Conservation (phyloP, 1,140 invertebrate genomes). For the Mamestra configurata region DNA sequence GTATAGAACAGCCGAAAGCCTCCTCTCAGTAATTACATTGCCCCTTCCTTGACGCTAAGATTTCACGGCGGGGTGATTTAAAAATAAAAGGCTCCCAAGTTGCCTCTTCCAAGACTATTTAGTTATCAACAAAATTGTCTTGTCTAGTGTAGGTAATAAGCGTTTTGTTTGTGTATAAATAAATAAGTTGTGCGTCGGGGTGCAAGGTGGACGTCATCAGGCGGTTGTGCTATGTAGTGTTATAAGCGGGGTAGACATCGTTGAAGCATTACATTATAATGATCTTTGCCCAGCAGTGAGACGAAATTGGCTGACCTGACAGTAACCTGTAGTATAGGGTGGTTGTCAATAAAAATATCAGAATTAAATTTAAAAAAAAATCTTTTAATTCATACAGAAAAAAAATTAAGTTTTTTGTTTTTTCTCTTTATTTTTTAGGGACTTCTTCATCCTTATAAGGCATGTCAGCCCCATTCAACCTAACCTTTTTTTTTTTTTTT, state of each 20-base stretch:
- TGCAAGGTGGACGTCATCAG: not conserved
- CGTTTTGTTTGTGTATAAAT: constrained; percentile 37
- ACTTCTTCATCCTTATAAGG: too few species aligned
- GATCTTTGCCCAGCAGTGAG: too few species aligned
- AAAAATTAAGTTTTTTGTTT: too few species aligned
- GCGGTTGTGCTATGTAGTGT: not conserved
- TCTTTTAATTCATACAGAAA: too few species aligned
- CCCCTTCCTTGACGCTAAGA: constrained; percentile 39
- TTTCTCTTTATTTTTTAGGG: too few species aligned
- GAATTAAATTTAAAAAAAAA: too few species aligned
- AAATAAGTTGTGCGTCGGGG: constrained; percentile 38
- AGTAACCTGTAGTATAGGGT: too few species aligned
- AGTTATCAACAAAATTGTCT: constrained; percentile 52
- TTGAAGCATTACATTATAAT: too few species aligned
- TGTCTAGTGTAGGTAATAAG: constrained; percentile 50
- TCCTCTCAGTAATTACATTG: constrained; percentile 47
- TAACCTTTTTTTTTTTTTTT: too few species aligned
- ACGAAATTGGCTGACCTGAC: too few species aligned
- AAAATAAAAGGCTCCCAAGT: constrained; percentile 45
- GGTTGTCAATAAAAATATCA: too few species aligned
- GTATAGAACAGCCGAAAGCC: not conserved
- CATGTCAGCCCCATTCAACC: too few species aligned
- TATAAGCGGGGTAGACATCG: not conserved
- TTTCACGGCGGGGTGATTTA: constrained; percentile 47
- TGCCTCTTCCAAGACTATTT: constrained; percentile 46